Percentiles rank a stretch among this genome's conserved stretches.
phyloP scores from a whole-genome alignment of 2,113 vertebrate genomes.

The Chloroceryle aenea region DNA sequence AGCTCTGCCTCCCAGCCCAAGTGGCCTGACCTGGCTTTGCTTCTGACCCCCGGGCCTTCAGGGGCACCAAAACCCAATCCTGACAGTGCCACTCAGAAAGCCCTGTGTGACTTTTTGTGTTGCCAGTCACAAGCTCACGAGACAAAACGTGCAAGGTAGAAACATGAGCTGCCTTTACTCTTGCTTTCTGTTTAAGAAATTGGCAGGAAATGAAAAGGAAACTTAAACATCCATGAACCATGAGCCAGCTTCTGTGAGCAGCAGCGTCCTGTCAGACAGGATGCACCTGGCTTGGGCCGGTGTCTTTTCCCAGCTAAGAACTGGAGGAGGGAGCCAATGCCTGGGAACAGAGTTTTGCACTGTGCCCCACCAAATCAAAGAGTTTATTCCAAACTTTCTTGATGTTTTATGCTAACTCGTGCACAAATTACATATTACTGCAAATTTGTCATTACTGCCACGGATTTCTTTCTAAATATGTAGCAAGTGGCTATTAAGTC shows the following conservation, averaged over 20 bases:
- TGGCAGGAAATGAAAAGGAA: slow-evolving; percentile 59
- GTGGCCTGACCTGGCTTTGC: not conserved
- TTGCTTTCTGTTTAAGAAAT: slow-evolving; percentile 22
- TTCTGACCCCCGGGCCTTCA: not conserved
- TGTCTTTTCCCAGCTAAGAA: slow-evolving; percentile 16
- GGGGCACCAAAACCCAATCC: not conserved
- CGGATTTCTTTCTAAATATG: not conserved
- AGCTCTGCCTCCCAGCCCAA: not conserved
- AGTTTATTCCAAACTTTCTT: not conserved
- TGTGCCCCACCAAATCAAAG: slow-evolving; percentile 19
- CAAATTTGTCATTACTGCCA: not conserved
- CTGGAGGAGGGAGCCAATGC: not conserved
- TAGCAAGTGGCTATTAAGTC: not conserved
- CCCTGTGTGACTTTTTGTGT: rapidly evolving
- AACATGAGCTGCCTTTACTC: not conserved
- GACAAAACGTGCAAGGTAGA: not conserved
- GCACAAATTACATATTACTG: not conserved
- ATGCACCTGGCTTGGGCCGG: not conserved
- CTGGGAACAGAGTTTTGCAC: slow-evolving; percentile 46
- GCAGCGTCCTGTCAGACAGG: slow-evolving; percentile 34
- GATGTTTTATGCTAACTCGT: slow-evolving; percentile 16
- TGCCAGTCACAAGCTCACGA: not conserved
- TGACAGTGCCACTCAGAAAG: not conserved
- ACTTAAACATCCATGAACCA: not conserved
- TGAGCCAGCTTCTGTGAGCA: not conserved